phyloP scores from a whole-genome alignment of 2,797 vertebrate species.

The Ctenochaetus hawaiiensis region DNA sequence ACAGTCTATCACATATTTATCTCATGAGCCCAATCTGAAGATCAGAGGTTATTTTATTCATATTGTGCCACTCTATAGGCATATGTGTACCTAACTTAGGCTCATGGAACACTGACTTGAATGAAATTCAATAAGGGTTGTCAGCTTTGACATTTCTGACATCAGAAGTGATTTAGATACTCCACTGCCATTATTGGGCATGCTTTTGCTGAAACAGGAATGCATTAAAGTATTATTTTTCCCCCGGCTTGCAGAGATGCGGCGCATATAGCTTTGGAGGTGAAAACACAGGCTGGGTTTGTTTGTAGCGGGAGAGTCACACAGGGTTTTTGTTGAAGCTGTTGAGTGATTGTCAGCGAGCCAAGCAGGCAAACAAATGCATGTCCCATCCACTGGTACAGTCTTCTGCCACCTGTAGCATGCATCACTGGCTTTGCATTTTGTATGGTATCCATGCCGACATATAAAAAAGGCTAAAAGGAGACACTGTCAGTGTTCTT shows the following conservation, averaged over 20 bases:
- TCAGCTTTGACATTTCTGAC: constrained; percentile 40
- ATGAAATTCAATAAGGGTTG: constrained; percentile 22
- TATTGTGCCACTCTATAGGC: constrained; percentile 24
- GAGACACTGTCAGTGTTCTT: constrained; percentile 62
- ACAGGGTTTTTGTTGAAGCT: constrained; percentile 38
- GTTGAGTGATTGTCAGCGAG: constrained; percentile 58
- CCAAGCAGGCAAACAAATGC: constrained; percentile 65
- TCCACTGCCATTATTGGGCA: constrained; percentile 39
- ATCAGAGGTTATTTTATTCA: constrained; percentile 30
- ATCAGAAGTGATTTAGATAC: constrained; percentile 36
- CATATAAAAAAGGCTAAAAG: constrained; percentile 45
- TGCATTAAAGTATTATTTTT: constrained; percentile 45
- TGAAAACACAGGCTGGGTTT: constrained; percentile 27
- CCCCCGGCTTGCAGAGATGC: constrained; percentile 28
- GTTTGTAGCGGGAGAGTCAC: constrained; percentile 55
- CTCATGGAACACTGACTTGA: constrained; percentile 30
- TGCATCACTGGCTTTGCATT: constrained; percentile 74
- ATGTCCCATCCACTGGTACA: constrained; percentile 64
- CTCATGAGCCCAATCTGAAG: constrained; percentile 31
- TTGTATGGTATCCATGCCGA: constrained; percentile 59
- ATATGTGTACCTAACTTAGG: constrained; percentile 31
- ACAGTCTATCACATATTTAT: constrained; percentile 29
- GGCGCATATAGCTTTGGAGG: constrained; percentile 30
- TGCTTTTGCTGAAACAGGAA: constrained; percentile 40
- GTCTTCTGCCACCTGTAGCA: constrained; percentile 78